phyloP scores from a whole-genome alignment of 2,888 invertebrate species.

The Nasonia oneida region DNA sequence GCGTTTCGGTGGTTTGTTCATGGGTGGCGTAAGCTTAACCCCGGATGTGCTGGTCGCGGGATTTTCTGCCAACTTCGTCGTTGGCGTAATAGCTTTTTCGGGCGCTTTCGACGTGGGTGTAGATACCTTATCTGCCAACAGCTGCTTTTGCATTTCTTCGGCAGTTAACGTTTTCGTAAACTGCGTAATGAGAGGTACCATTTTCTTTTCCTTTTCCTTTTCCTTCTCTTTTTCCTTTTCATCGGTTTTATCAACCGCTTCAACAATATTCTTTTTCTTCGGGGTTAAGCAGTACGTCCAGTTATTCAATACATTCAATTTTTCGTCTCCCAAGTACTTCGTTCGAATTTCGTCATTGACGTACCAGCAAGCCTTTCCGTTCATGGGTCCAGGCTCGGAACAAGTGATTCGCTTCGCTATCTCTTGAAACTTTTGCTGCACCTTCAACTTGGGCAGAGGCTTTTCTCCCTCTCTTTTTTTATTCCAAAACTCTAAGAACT shows the following conservation, averaged over 20 bases:
- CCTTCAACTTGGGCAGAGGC: slow-evolving; percentile 77
- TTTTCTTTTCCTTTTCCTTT: slow-evolving; percentile 70
- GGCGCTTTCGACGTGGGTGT: slow-evolving; percentile 53
- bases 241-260: slow-evolving; percentile 60
- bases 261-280: slow-evolving; percentile 65
- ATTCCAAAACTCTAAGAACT: slow-evolving; percentile 83
- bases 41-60: slow-evolving; percentile 44
- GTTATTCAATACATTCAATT: slow-evolving; percentile 81
- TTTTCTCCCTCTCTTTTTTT: slow-evolving; percentile 76
- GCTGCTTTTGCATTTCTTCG: slow-evolving; percentile 75
- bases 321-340: slow-evolving; percentile 80
- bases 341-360: slow-evolving; percentile 82
- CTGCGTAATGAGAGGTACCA: slow-evolving; percentile 79
- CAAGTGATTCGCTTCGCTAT: slow-evolving; percentile 83
- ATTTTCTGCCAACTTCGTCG: not conserved
- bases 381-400: slow-evolving; percentile 78
- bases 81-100: slow-evolving; percentile 17
- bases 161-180: slow-evolving; percentile 78
- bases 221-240: slow-evolving; percentile 64
- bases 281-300: slow-evolving; percentile 81
- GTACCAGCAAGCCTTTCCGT: slow-evolving; percentile 84
- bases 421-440: slow-evolving; percentile 82
- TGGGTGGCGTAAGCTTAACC: slow-evolving; percentile 63
- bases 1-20: slow-evolving; percentile 70
- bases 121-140: slow-evolving; percentile 58